phyloP scores from a whole-genome alignment of 1,140 invertebrate genomes.

The Zophobas atratus region DNA sequence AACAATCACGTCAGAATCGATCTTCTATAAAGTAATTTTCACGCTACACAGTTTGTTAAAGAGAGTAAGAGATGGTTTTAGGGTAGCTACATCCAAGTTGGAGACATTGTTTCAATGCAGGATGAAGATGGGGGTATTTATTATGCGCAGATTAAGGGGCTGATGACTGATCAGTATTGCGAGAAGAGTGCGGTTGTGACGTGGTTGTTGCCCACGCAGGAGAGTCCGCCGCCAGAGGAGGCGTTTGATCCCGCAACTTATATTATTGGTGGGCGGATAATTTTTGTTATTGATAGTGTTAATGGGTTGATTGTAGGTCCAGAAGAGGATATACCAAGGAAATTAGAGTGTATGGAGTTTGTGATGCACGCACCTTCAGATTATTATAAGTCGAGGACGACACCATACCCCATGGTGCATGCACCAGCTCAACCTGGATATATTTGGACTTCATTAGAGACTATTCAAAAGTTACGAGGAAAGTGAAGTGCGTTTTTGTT shows the following conservation, averaged over 20 bases:
- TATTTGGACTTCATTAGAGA: constrained; percentile 75
- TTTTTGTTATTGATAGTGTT: not conserved
- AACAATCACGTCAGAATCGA: constrained; percentile 83
- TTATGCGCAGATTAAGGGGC: constrained; percentile 92
- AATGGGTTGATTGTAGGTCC: constrained; percentile 75
- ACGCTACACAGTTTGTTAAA: not conserved
- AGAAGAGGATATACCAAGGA: constrained; percentile 91
- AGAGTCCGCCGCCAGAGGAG: constrained; percentile 83
- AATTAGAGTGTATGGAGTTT: constrained; percentile 91
- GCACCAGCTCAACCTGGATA: constrained; percentile 73
- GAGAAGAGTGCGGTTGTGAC: constrained; percentile 95
- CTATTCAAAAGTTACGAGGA: constrained; percentile 40
- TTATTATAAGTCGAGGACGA: constrained; percentile 85
- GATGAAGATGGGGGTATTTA: constrained; percentile 85
- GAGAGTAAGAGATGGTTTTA: constrained; percentile 63
- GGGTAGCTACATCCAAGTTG: constrained; percentile 90
- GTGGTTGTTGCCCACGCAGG: constrained; percentile 90
- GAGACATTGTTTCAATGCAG: constrained; percentile 91
- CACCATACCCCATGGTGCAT: constrained; percentile 80
- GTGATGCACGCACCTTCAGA: constrained; percentile 94
- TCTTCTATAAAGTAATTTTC: constrained; percentile 83
- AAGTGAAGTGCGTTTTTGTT: not conserved
- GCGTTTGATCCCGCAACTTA: constrained; percentile 93
- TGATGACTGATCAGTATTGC: constrained; percentile 93
- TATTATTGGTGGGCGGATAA: constrained; percentile 78